phyloP scores from a whole-genome alignment of 2,113 vertebrate genomes.

The Nanorana parkeri region DNA sequence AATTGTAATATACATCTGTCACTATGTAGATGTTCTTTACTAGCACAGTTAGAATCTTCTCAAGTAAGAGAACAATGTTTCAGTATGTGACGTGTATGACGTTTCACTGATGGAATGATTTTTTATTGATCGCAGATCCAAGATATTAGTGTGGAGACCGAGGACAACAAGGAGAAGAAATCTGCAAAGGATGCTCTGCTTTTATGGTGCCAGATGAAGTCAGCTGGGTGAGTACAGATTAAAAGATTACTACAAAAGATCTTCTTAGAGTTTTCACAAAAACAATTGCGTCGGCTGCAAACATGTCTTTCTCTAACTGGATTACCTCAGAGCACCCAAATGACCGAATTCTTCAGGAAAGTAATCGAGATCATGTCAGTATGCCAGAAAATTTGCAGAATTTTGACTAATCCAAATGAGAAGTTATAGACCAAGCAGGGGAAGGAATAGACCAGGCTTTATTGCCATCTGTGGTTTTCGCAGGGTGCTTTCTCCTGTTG shows the following conservation, averaged over 20 bases:
- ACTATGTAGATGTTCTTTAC: too few species aligned
- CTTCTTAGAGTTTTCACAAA: constrained; percentile 49
- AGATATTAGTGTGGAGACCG: constrained; percentile 96
- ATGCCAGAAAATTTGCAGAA: background rate
- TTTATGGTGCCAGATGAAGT: constrained; percentile 99
- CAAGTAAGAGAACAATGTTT: too few species aligned
- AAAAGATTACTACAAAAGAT: constrained; percentile 48
- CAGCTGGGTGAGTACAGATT: constrained; percentile 86
- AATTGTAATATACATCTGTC: too few species aligned
- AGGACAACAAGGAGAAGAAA: constrained; percentile 96
- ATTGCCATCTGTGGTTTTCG: too few species aligned
- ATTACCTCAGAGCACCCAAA: constrained; percentile 50
- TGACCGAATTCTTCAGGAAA: constrained; percentile 8
- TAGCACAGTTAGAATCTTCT: too few species aligned
- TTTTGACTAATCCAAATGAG: background rate
- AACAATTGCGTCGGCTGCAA: constrained; percentile 57
- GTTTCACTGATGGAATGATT: too few species aligned
- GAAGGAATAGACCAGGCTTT: too few species aligned
- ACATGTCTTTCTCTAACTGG: constrained; percentile 36
- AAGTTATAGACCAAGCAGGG: too few species aligned
- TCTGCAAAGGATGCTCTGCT: constrained; percentile 95
- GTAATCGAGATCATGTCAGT: background rate
- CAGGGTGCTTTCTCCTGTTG: too few species aligned
- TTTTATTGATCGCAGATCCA: constrained; percentile 82
- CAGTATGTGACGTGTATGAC: too few species aligned